Conservation (phyloP, 2,797 vertebrate genomes). For the Telmatherina bonti region DNA sequence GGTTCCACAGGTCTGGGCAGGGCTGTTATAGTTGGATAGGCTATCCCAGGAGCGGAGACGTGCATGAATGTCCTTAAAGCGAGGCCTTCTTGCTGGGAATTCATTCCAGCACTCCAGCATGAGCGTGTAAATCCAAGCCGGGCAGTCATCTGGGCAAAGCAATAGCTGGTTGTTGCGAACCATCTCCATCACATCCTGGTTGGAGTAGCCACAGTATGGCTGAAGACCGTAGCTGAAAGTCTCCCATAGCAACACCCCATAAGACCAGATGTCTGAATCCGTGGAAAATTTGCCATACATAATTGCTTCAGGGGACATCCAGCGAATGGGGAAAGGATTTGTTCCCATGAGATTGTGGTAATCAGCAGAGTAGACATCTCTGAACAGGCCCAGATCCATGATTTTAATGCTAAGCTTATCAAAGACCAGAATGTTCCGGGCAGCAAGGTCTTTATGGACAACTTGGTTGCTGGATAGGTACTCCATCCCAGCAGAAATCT, state of each 20-base stretch:
- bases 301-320: conserved; percentile 97
- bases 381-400: conserved; percentile 93
- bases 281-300: conserved; percentile 93
- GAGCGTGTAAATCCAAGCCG: conserved; percentile 92
- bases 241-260: conserved; percentile 95
- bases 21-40: conserved; percentile 92
- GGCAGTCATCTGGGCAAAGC: conserved; percentile 94
- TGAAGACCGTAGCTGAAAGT: conserved; percentile 97
- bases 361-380: conserved; percentile 96
- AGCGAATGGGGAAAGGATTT: conserved; percentile 91
- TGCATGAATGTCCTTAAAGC: conserved; percentile 95
- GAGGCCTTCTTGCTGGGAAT: conserved; percentile 90
- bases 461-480: conserved; percentile 93
- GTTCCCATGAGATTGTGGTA: conserved; percentile 93
- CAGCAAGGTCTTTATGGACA: conserved; percentile 95
- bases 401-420: conserved; percentile 95
- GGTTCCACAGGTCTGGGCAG: conserved; percentile 92
- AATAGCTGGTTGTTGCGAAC: conserved; percentile 91
- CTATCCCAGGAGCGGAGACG: conserved; percentile 94
- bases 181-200: conserved; percentile 98
- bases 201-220: conserved; percentile 96
- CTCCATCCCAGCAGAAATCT: conserved; percentile 96
- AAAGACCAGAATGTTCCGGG: conserved; percentile 92
- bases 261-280: conserved; percentile 98
- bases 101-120: conserved; percentile 98